Evolutionary conservation across 2,888 invertebrate species (phyloP), one percentile per base, ranked within the genome.

Genomic region (Limnephilus marmoratus): DNA sequence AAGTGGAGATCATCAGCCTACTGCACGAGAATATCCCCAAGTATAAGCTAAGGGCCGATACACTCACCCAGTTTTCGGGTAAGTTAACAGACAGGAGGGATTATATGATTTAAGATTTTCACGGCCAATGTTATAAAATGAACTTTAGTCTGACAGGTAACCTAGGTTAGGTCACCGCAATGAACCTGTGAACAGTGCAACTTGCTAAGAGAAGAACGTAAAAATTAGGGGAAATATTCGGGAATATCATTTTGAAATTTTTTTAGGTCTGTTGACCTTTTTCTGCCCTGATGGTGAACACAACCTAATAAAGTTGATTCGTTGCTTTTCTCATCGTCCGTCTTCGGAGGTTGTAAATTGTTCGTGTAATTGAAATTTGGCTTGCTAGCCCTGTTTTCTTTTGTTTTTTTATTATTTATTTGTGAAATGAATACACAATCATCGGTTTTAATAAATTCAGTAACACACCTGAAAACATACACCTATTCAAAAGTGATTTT

Each of bases 1-100:
- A 99, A 97, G 99, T 99, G 95, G 99, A 99, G 96, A 98, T 99
- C 95, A 98, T 99, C 96, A 99, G 99, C 95, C 97, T 99, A 94
- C 96, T 99, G 94, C 98, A 99, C 96, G 99, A 99, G 95, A 98
- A 98, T 96, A 98, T 99, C 95, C 99, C 99, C 91, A 97, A 98
- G 95, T 99, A 99, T 96, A 98, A 98, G 95, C 97, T 99, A 93
- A 97, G 99, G 95, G 99, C 99, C 92, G 99, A 99, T 96, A 98
- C 98, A 94, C 97, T 99, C 94, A 99, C 99, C 83, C 97, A 98
- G 95, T 99, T 99, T 96, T 97, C 98, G 96, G 99, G 99, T 97
- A 96, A 96, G 96, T 89, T 2, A n/a, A n/a, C 7, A 68, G 68
- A n/a, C 24, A 9, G 68, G 24, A 18, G 18, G 4, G 4, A 0